phyloP scores from a whole-genome alignment of 2,113 vertebrate species.

The Corythoichthys haematopterus region DNA sequence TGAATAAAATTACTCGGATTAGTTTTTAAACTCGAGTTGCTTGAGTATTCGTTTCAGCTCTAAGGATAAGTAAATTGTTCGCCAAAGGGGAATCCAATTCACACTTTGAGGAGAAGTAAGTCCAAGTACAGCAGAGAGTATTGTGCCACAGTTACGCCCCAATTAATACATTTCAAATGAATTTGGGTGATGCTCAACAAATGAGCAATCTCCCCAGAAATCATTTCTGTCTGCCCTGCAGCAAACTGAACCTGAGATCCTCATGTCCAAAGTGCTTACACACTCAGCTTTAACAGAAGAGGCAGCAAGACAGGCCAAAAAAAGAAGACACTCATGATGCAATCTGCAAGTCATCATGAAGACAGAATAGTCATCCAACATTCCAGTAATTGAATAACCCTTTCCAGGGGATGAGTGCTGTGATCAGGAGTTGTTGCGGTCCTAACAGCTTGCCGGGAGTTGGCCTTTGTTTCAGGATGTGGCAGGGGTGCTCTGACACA shows the following conservation, averaged over 20 bases:
- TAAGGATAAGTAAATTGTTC: background rate
- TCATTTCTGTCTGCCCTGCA: background rate
- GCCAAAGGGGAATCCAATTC: background rate
- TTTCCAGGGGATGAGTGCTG: constrained; percentile 59
- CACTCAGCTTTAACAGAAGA: background rate
- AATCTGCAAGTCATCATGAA: constrained; percentile 51
- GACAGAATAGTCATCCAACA: constrained; percentile 27
- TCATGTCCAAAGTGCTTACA: background rate
- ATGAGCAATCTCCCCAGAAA: background rate
- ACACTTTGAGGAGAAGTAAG: background rate
- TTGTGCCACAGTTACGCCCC: background rate
- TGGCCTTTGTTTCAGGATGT: constrained; percentile 66
- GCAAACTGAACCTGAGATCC: background rate
- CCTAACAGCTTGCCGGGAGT: constrained; percentile 63
- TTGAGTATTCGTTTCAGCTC: too few species aligned
- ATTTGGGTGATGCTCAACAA: background rate
- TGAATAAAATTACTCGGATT: too few species aligned
- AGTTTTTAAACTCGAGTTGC: too few species aligned
- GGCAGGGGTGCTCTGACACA: constrained; percentile 64
- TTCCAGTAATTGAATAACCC: constrained; percentile 62
- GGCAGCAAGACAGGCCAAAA: constrained; percentile 23
- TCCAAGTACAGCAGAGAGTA: background rate
- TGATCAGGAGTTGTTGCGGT: constrained; percentile 51
- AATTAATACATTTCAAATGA: background rate
- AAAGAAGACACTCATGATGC: constrained; percentile 43